phyloP scores from a whole-genome alignment of 2,113 vertebrate genomes.

The Picathartes gymnocephalus region DNA sequence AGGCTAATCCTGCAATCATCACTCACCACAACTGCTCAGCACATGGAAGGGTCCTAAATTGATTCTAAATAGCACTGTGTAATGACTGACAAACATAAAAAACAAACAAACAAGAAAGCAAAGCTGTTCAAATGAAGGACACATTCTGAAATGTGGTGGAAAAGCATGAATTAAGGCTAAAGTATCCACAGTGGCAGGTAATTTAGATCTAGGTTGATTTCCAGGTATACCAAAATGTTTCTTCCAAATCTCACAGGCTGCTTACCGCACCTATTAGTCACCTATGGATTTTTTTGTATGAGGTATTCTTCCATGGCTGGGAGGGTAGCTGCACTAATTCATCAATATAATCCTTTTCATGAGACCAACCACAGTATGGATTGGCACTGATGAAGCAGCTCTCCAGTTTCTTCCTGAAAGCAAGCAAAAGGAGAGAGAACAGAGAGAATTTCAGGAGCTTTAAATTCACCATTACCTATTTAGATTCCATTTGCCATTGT shows the following conservation, averaged over 20 bases:
- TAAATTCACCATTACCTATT: neutral
- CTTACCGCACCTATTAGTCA: neutral
- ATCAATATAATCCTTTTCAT: neutral
- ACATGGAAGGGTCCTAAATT: neutral
- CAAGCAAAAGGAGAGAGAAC: neutral
- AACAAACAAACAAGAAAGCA: neutral
- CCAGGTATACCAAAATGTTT: neutral
- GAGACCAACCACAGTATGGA: slow-evolving; percentile 31
- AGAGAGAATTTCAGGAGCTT: neutral
- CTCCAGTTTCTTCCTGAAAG: slow-evolving; percentile 38
- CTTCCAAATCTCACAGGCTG: neutral
- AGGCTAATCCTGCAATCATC: neutral
- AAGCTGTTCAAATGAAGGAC: neutral
- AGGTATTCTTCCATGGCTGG: neutral
- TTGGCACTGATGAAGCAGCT: slow-evolving; percentile 49
- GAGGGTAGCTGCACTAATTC: neutral
- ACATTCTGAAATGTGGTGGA: neutral
- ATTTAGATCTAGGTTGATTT: neutral
- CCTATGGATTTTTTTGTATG: neutral
- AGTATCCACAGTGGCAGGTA: neutral
- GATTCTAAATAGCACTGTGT: neutral
- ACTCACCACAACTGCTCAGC: neutral
- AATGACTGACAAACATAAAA: neutral
- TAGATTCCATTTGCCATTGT: neutral
- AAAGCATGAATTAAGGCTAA: neutral